Base-by-base conservation (phyloP, 2,888 invertebrate genomes). In the Dicyrtomina minuta region DNA sequence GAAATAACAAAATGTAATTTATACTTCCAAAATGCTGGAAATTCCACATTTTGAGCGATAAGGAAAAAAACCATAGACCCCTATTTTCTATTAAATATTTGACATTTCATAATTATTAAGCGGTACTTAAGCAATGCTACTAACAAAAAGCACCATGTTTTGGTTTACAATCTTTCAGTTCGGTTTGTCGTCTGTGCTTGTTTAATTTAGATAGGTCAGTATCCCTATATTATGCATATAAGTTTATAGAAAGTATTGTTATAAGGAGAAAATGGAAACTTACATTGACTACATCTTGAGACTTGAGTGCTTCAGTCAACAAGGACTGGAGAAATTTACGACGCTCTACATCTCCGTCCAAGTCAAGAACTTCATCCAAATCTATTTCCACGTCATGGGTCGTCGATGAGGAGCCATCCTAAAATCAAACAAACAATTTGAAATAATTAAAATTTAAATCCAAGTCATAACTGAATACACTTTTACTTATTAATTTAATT, bases 301-400 rank as follows among this genome's bases (percentile, higher is more conserved):
- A 89, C 83, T 91, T 90, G 85, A 92, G 92, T 83, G 92, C 91
- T 83, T 90, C 90, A 80, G 88, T 88, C 81, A 93, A 84, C 80
- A 92, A 84, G 79, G 86, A 87, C 91, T 92, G 86, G 66, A 87
- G 86, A 72, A 79, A 80, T 70, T 81, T 86, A 84, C 91, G 88
- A 83, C 94, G 88, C 80, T 89, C 88, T 77, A 89, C 89, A 81
- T 95, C 95, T 81, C 89, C 90, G 83, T 96, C 95, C 89, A 96
- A 91, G 84, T 96, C 95, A 79, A 96, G 87, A 78, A 96, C 87
- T 86, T 96, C 95, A 84, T 96, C 96, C 81, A 96, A 90, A 84
- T 96, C 96, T 79, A 96, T 90, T 83, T 95, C 94, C 78, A 95
- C 92, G 70, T 84, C 83, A 72, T 83, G 77, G 68, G 33, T 82